phyloP scores from a whole-genome alignment of 1,140 invertebrate species.

The Sinella curviseta region DNA sequence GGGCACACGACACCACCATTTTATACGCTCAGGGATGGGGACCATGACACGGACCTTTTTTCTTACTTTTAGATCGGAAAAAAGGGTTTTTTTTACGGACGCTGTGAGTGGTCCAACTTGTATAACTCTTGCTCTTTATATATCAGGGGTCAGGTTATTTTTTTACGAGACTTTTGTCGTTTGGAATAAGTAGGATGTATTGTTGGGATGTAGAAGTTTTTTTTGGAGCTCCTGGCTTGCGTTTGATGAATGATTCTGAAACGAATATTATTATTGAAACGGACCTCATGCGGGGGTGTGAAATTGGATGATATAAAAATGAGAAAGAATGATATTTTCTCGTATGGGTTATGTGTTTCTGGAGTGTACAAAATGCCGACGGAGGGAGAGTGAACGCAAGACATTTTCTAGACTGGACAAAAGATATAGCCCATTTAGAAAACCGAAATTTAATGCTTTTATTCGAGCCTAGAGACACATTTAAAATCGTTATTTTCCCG shows the following conservation, averaged over 20 bases:
- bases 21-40: background rate
- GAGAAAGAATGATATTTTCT: background rate
- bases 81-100: background rate
- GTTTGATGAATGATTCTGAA: background rate
- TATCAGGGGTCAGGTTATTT: too few species aligned
- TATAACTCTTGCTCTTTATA: too few species aligned
- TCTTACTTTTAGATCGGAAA: background rate
- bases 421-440: background rate
- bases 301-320: background rate
- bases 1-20: background rate
- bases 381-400: background rate
- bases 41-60: background rate
- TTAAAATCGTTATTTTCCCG: too few species aligned
- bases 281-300: conserved; percentile 1
- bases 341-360: background rate
- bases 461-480: background rate
- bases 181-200: too few species aligned
- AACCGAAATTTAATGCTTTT: background rate
- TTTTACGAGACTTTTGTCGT: too few species aligned
- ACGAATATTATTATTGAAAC: background rate
- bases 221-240: background rate
- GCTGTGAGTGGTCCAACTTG: background rate
- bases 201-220: too few species aligned
- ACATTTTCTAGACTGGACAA: background rate
- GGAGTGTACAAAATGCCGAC: background rate